A percentile compares a stretch with the other conserved stretches of the same genome.
Evolutionary conservation across 2,888 invertebrate genomes (phyloP).

Genomic region (Eupeodes luniger): DNA sequence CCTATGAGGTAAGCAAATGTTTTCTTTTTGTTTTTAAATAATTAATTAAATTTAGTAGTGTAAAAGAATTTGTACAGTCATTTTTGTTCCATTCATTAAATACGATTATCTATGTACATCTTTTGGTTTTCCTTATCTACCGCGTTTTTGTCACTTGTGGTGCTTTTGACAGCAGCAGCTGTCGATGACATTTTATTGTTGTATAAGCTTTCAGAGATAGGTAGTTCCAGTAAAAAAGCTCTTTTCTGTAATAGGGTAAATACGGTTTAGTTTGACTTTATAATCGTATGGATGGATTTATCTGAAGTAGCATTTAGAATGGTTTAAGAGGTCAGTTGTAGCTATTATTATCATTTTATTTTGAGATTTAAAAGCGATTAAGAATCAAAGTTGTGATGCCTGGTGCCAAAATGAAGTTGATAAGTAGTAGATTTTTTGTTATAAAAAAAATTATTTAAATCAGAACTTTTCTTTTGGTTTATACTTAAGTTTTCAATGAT

Average conservation of each 20-base stretch:
- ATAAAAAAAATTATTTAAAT: too few relatives aligned
- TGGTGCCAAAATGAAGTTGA: too few relatives aligned
- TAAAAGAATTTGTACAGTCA: not conserved
- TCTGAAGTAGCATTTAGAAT: too few relatives aligned
- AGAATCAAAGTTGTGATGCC: too few relatives aligned
- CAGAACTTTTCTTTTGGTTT: too few relatives aligned
- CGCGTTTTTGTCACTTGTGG: not conserved
- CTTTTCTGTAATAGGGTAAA: not conserved
- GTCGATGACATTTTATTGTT: not conserved
- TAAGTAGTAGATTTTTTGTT: too few relatives aligned
- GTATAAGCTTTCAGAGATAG: not conserved
- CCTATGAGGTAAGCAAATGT: constrained; percentile 87
- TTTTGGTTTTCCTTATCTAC: not conserved
- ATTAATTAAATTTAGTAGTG: not conserved
- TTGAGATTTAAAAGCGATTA: too few relatives aligned
- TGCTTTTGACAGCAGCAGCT: not conserved
- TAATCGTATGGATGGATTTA: too few relatives aligned
- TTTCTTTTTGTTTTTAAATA: not conserved
- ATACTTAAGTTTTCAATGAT: too few relatives aligned
- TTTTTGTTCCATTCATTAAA: not conserved
- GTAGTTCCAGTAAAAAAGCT: not conserved
- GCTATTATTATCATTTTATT: too few relatives aligned
- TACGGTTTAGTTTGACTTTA: not conserved
- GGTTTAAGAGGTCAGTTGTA: too few relatives aligned
- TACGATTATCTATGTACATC: not conserved